Evolutionary conservation across 23 tunicate genomes (phyloP), one percentile per base, ranked within the genome.

Genomic region (Halocynthia roretzi): DNA sequence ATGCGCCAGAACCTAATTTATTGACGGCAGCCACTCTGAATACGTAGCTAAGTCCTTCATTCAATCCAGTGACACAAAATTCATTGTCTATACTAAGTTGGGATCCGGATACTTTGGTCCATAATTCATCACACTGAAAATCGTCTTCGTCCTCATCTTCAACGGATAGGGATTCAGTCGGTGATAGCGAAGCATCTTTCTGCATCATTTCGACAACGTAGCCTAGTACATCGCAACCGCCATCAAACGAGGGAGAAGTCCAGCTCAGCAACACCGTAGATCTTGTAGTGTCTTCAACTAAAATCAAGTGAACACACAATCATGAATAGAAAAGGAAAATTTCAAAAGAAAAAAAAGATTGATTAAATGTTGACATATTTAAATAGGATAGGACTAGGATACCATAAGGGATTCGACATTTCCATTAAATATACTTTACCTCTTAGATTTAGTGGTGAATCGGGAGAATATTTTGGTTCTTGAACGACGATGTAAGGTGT

Each of bases 1-100:
- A 85, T 21, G 76, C 10, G 0, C 99, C 99, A 6, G 79, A 76
- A 12, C 99, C 99, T 49, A 77, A 71, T 54, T 75, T 80, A 76
- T 80, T 96, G 77, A 84, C 93, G 23, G 93, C 99, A 52, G 99
- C 99, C 7, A 96, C 99, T 0, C 93, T 92, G 86, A 96, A 85
- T 8, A 81, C 56, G 63, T 86, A 79, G 9, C 80, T 81, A 8
- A 75, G 58, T n/a, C 82, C 86, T 48, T 82, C 88, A 10, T 73
- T 77, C 10, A 96, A 66, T 14, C 87, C 99, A 20, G 83, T 78
- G 0, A 94, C 91, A 6, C 67, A 69, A 61, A 63, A 88, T 21
- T 80, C 83, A 8, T 82, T 84, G 8, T 84, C 91, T 5, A 21
- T 68, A 9, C 85, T 31, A 48, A 78, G 83, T 48, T 75, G 31